Conservation (phyloP, 2,113 vertebrate genomes). For the Labeo catla region DNA sequence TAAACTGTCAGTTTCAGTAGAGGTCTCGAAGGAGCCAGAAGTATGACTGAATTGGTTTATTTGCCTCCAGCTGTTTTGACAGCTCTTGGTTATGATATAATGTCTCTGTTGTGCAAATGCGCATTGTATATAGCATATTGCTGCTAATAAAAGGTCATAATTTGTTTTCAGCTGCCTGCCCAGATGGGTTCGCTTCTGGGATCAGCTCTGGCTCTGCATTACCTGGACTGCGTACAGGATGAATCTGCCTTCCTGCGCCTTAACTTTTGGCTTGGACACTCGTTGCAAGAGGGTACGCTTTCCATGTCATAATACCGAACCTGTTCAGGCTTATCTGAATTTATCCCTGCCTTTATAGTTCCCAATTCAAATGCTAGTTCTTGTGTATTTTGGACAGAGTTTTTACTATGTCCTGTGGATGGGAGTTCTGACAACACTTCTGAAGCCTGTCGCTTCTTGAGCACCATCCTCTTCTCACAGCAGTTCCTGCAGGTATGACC, state of each 20-base stretch:
- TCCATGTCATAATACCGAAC: not conserved
- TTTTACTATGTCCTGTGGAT: constrained; percentile 78
- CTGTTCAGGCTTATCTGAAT: not conserved
- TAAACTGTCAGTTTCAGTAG: not conserved
- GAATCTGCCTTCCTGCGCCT: constrained; percentile 86
- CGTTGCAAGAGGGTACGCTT: constrained; percentile 87
- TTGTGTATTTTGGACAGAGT: constrained; percentile 74
- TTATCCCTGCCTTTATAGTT: not conserved
- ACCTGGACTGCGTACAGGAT: constrained; percentile 88
- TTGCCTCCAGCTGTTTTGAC: constrained; percentile 13
- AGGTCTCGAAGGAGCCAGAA: constrained; percentile 4
- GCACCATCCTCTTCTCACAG: constrained; percentile 79
- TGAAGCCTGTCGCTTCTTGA: constrained; percentile 82
- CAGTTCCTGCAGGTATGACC: constrained; percentile 88
- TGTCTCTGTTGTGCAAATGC: constrained; percentile 9
- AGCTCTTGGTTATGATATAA: constrained; percentile 24
- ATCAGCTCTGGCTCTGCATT: constrained; percentile 86
- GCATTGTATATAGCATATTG: constrained; percentile 3
- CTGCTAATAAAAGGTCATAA: constrained; percentile 35
- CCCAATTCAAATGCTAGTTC: not conserved
- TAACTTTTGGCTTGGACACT: constrained; percentile 88
- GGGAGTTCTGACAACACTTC: constrained; percentile 68
- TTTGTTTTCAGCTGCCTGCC: constrained; percentile 83
- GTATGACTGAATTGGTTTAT: constrained; percentile 21
- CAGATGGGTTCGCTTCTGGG: constrained; percentile 92